Percentiles rank a stretch among this genome's conserved stretches.
These are phyloP conservation scores for Otis tarda DNA, from an alignment of 2,113 vertebrate genomes.

Conservation along the genomic window DNA sequence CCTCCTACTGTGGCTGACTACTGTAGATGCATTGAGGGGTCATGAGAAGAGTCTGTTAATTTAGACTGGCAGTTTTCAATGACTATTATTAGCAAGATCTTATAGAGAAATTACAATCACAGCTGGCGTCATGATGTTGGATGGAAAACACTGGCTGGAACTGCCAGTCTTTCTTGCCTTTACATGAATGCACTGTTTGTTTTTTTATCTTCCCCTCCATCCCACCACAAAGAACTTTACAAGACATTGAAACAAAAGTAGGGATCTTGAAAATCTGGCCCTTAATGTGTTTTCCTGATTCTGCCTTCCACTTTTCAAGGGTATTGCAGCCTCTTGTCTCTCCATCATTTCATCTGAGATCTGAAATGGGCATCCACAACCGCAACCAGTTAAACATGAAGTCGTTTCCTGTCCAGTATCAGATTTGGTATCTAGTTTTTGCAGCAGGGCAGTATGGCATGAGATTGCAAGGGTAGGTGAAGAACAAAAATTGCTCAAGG, in stretches of 20 bases:
- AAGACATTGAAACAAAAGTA: background rate
- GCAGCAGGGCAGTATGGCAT: background rate
- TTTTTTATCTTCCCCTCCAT: no score
- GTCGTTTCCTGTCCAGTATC: background rate
- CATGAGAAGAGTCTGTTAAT: background rate
- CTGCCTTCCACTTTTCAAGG: background rate
- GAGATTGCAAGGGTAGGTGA: background rate
- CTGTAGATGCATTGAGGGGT: background rate
- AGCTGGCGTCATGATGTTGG: background rate
- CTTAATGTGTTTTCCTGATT: background rate
- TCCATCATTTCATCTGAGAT: background rate
- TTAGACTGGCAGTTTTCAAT: background rate
- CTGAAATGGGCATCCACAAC: background rate
- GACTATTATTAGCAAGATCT: background rate
- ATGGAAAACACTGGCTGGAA: background rate
- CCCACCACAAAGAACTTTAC: background rate
- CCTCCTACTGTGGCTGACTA: background rate
- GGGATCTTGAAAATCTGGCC: background rate
- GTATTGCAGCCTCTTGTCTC: background rate
- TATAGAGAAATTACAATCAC: background rate
- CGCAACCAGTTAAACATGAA: background rate
- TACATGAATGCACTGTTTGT: background rate
- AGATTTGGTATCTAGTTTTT: constrained; percentile 19
- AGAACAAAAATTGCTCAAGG: background rate
- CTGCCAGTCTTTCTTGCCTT: background rate